Conservation (phyloP, 1,140 invertebrate species). For the Heliconius hewitsoni region DNA sequence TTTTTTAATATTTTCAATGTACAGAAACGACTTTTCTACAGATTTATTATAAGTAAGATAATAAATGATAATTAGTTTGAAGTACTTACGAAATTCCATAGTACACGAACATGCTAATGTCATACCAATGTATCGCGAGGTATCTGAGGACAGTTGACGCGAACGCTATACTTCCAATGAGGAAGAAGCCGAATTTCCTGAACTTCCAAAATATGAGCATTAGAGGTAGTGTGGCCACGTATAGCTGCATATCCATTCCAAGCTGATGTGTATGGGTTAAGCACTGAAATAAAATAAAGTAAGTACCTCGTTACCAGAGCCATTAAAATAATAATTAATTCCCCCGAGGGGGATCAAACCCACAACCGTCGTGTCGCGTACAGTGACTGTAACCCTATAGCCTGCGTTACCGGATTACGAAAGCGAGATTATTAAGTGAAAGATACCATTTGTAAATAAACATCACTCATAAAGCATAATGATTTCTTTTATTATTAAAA, state of each 20-base stretch:
- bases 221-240: constrained; percentile 86
- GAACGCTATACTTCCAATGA: constrained; percentile 79
- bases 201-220: constrained; percentile 85
- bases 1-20: too few relatives aligned
- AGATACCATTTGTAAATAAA: too few relatives aligned
- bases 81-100: constrained; percentile 88
- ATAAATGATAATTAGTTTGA: not conserved
- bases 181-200: constrained; percentile 81
- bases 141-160: constrained; percentile 85
- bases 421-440: too few relatives aligned
- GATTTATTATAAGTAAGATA: not conserved
- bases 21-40: too few relatives aligned
- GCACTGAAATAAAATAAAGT: constrained; percentile 79
- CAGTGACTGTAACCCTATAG: too few relatives aligned
- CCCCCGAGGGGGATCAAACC: too few relatives aligned
- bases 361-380: too few relatives aligned
- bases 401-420: too few relatives aligned
- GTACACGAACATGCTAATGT: constrained; percentile 87
- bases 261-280: constrained; percentile 86
- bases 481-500: too few relatives aligned
- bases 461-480: too few relatives aligned
- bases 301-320: too few relatives aligned
- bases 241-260: constrained; percentile 91
- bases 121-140: constrained; percentile 84
- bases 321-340: too few relatives aligned